phyloP scores from a whole-genome alignment of 1,140 invertebrate genomes.

The Leguminivora glycinivorella region DNA sequence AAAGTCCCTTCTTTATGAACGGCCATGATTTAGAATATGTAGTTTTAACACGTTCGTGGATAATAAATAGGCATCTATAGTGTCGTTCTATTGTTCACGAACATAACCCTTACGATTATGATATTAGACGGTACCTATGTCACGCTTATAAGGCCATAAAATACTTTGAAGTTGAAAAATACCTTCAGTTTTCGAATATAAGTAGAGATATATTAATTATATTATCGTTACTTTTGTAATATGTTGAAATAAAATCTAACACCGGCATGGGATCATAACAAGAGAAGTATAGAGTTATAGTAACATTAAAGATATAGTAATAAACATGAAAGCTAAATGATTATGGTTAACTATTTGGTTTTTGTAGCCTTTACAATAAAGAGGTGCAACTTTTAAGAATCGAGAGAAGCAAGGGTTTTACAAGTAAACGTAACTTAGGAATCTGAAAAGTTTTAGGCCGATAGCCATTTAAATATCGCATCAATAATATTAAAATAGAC shows the following conservation, averaged over 20 bases:
- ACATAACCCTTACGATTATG: too few species aligned
- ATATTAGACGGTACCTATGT: too few species aligned
- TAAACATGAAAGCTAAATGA: constrained; percentile 11
- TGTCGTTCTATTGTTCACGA: too few species aligned
- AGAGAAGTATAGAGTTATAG: not conserved
- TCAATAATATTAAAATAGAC: constrained; percentile 2
- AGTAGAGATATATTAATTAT: too few species aligned
- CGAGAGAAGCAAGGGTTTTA: not conserved
- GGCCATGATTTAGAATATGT: too few species aligned
- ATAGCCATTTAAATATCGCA: not conserved
- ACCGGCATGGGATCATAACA: not conserved
- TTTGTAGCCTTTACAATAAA: constrained; percentile 9
- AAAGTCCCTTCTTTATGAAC: too few species aligned
- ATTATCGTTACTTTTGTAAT: too few species aligned
- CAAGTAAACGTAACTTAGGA: not conserved
- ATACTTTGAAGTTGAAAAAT: too few species aligned
- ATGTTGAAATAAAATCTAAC: not conserved
- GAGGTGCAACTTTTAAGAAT: not conserved
- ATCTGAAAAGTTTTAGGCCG: not conserved
- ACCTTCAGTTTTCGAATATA: too few species aligned
- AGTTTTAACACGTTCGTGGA: too few species aligned
- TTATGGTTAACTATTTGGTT: constrained; percentile 20
- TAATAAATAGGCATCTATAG: too few species aligned
- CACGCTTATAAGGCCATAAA: too few species aligned
- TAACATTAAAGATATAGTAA: not conserved